Percentiles rank a stretch among this genome's conserved stretches.
phyloP scores from a whole-genome alignment of 2,113 vertebrate species.

The Dicerorhinus sumatrensis region DNA sequence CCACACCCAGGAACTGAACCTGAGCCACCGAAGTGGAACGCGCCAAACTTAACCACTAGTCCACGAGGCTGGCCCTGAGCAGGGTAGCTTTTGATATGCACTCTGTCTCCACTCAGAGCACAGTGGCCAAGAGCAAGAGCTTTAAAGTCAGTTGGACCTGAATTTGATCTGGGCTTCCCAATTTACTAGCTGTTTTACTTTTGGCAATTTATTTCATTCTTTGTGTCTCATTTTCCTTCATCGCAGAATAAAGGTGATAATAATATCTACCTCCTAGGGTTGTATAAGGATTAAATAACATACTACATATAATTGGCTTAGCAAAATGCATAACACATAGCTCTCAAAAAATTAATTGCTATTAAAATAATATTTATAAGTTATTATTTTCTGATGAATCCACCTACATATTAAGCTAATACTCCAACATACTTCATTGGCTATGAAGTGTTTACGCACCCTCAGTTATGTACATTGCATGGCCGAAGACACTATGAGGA shows the following conservation, averaged over 20 bases:
- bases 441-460: background rate
- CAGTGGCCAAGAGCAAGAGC: background rate
- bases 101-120: background rate
- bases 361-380: background rate
- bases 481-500: background rate
- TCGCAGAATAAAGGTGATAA: background rate
- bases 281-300: background rate
- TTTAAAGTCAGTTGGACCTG: background rate
- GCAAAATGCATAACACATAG: background rate
- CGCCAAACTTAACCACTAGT: too few relatives aligned
- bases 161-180: background rate
- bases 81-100: background rate
- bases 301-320: background rate
- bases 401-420: background rate
- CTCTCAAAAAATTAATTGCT: background rate
- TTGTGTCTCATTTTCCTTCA: background rate
- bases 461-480: background rate
- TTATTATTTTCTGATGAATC: background rate
- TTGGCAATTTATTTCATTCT: background rate
- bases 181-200: background rate
- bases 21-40: too few relatives aligned
- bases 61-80: too few relatives aligned
- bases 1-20: too few relatives aligned
- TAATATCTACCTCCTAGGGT: background rate
- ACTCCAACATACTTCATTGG: background rate